A percentile compares a stretch with the other conserved stretches of the same genome.
Evolutionary conservation across 2,113 vertebrate genomes (phyloP).

Genomic region (Podocnemis expansa): DNA sequence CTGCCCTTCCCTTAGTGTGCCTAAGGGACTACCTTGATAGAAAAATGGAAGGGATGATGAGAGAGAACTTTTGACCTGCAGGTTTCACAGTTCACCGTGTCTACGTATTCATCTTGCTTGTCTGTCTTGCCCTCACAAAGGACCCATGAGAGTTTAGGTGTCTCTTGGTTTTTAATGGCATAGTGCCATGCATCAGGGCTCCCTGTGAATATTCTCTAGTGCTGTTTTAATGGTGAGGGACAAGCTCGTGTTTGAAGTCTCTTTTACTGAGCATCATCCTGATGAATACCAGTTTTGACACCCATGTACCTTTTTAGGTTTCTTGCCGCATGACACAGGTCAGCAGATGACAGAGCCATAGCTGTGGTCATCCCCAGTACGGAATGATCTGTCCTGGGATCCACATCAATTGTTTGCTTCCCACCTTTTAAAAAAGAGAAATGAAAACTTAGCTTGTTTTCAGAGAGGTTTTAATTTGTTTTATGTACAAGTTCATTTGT

Average conservation of each 20-base stretch:
- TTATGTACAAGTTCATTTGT: neutral
- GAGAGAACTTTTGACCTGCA: constrained; percentile 69
- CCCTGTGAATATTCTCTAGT: neutral
- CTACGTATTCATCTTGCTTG: constrained; percentile 73
- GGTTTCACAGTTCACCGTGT: constrained; percentile 59
- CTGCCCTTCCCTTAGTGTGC: constrained; percentile 38
- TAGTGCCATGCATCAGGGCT: neutral
- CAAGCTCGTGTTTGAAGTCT: neutral
- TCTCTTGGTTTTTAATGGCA: constrained; percentile 46
- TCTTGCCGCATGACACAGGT: neutral
- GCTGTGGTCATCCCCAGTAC: neutral
- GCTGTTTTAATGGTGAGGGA: neutral
- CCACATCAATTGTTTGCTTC: neutral
- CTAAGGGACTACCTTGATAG: constrained; percentile 53
- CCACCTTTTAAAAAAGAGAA: neutral
- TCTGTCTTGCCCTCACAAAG: constrained; percentile 2
- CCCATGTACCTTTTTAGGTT: neutral
- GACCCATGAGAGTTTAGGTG: neutral
- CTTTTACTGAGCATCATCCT: neutral
- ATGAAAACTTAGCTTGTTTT: neutral
- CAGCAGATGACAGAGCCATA: neutral
- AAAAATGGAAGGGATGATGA: constrained; percentile 76
- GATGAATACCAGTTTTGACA: neutral
- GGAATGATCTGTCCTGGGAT: neutral
- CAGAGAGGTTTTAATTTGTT: neutral